phyloP scores from a whole-genome alignment of 1,140 invertebrate species.

The Nasonia vitripennis region DNA sequence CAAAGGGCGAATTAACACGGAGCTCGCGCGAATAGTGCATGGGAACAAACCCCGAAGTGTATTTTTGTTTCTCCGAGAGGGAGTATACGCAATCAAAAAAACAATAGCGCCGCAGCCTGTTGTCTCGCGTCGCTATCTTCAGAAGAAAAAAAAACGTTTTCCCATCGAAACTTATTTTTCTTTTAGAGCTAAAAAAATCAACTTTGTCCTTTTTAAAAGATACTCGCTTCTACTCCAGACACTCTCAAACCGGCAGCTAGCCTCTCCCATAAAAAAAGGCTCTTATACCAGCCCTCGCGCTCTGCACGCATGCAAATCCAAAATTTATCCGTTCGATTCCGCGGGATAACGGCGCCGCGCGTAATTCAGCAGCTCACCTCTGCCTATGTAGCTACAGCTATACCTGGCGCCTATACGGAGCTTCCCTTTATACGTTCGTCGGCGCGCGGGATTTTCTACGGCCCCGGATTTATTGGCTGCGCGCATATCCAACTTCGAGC shows the following conservation, averaged over 20 bases:
- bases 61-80: not conserved
- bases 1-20: constrained; percentile 11
- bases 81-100: constrained; percentile 1
- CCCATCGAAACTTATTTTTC: too few species aligned
- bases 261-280: not conserved
- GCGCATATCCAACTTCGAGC: constrained; percentile 20
- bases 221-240: too few species aligned
- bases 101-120: not conserved
- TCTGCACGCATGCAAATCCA: not conserved
- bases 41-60: not conserved
- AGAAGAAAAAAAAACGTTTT: too few species aligned
- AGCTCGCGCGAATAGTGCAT: not conserved
- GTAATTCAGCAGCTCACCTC: constrained; percentile 16
- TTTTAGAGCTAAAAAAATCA: too few species aligned
- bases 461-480: constrained; percentile 35
- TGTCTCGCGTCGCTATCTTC: too few species aligned
- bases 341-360: not conserved
- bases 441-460: constrained; percentile 27
- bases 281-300: too few species aligned
- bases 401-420: not conserved
- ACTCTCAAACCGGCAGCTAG: too few species aligned
- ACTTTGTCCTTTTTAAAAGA: too few species aligned
- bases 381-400: too few species aligned
- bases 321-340: constrained; percentile 36
- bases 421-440: constrained; percentile 15